Evolutionary conservation across 2,888 invertebrate species (phyloP).

Genomic region (Pseudolycoriella hygida): DNA sequence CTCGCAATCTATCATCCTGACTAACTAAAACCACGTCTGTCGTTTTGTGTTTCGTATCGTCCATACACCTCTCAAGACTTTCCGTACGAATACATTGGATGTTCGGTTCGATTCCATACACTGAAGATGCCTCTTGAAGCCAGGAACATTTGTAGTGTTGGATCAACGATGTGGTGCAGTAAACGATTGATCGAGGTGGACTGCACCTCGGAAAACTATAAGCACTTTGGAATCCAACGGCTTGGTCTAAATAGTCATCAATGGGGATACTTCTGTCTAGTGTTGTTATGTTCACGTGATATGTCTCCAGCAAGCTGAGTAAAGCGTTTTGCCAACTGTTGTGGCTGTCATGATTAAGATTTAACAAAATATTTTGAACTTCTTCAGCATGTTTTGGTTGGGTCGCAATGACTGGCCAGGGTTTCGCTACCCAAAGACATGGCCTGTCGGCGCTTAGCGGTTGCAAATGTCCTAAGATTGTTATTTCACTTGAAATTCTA

Average conservation of each 20-base stretch:
- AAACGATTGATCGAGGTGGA: conserved; percentile 41
- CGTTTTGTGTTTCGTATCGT: conserved; percentile 38
- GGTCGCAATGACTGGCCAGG: conserved; percentile 59
- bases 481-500: no score
- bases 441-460: conserved; percentile 38
- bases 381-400: conserved; percentile 31
- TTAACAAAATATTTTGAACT: conserved; percentile 32
- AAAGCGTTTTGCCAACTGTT: conserved; percentile 39
- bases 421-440: conserved; percentile 62
- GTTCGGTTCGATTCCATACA: conserved; percentile 60
- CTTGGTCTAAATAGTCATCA: conserved; percentile 44
- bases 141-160: conserved; percentile 65
- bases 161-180: conserved; percentile 50
- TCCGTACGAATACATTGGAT: conserved; percentile 53
- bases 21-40: conserved; percentile 56
- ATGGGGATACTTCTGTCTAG: conserved; percentile 42
- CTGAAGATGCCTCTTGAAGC: conserved; percentile 53
- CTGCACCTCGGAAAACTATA: conserved; percentile 51
- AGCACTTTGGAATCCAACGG: conserved; percentile 42
- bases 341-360: conserved; percentile 24
- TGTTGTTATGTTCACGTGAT: conserved; percentile 33
- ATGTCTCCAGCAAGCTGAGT: conserved; percentile 40
- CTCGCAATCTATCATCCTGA: conserved; percentile 52
- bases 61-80: conserved; percentile 46
- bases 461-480: conserved; percentile 28